A percentile compares a stretch with the other conserved stretches of the same genome.
phyloP scores from a whole-genome alignment of 2,797 vertebrate species.

The Halcyon leucocephala region DNA sequence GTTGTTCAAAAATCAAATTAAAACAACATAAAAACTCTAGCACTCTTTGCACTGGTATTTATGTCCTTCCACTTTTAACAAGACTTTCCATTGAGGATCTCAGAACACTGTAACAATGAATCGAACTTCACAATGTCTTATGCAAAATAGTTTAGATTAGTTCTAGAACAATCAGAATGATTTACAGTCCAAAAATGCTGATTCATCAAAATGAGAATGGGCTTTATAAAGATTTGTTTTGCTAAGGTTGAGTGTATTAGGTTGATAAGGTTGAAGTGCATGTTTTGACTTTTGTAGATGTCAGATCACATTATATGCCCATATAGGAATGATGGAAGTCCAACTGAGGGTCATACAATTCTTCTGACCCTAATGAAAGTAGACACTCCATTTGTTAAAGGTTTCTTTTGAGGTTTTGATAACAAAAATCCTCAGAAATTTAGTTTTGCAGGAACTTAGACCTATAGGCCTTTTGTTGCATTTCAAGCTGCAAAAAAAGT shows the following conservation, averaged over 20 bases:
- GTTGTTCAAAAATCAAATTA: not conserved
- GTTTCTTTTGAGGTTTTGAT: not conserved
- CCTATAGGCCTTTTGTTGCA: rapidly evolving
- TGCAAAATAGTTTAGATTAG: not conserved
- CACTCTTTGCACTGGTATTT: not conserved
- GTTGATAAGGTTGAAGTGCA: not conserved
- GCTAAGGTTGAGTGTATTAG: not conserved
- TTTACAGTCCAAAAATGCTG: not conserved
- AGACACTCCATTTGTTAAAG: not conserved
- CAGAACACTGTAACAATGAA: not conserved
- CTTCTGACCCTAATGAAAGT: not conserved
- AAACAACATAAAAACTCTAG: not conserved
- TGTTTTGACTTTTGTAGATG: constrained; percentile 23
- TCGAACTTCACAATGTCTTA: not conserved
- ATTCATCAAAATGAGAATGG: not conserved
- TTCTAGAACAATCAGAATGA: not conserved
- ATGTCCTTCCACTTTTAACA: not conserved
- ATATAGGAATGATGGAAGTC: not conserved
- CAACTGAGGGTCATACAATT: not conserved
- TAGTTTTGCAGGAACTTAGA: not conserved
- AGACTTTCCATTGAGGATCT: not conserved
- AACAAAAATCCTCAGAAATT: not conserved
- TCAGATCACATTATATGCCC: not conserved
- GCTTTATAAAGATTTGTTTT: not conserved
- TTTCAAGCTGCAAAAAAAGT: not conserved